phyloP scores from a whole-genome alignment of 2,113 vertebrate species.

The Callospermophilus lateralis region DNA sequence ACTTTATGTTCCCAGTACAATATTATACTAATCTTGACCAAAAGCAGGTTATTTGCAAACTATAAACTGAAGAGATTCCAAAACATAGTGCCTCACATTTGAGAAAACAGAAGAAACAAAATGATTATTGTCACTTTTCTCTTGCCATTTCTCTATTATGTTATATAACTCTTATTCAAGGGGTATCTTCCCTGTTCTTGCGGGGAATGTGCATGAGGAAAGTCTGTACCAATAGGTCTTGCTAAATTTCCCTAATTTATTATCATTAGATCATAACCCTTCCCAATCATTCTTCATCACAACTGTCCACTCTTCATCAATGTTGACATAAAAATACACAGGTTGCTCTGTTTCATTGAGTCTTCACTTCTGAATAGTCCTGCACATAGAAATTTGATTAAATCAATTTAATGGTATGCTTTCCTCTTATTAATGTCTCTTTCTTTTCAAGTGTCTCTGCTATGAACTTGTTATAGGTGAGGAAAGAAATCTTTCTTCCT shows the following conservation, averaged over 20 bases:
- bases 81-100: neutral
- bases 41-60: neutral
- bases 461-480: neutral
- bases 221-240: neutral
- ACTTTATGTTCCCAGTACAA: neutral
- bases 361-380: neutral
- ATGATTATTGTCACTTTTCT: no score
- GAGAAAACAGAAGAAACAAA: neutral
- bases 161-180: neutral
- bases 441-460: neutral
- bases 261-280: neutral
- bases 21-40: neutral
- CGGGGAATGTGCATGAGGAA: no score
- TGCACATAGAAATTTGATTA: neutral
- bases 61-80: neutral
- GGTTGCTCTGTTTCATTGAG: neutral
- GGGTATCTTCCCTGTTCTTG: rapidly evolving
- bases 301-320: neutral
- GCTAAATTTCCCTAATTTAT: neutral
- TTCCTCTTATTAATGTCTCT: neutral
- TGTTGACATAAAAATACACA: neutral
- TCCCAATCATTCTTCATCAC: neutral
- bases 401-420: neutral
- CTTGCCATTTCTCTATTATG: neutral
- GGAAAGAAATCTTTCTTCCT: neutral